Evolutionary conservation across 1,140 invertebrate species (phyloP), one percentile per base, ranked within the genome.

Genomic region (Drosophila murphyi): DNA sequence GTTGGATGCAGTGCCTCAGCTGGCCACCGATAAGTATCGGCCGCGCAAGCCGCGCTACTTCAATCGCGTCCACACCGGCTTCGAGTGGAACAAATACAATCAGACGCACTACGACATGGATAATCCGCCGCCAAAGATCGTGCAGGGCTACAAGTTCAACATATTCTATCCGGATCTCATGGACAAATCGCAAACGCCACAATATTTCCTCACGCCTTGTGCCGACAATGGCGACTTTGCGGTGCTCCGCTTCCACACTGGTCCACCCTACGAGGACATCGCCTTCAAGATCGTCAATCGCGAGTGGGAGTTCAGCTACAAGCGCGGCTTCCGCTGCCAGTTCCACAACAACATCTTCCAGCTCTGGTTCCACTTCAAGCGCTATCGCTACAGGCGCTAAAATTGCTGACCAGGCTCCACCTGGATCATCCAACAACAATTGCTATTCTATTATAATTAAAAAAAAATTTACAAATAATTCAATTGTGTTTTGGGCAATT

Each of bases 21-120:
- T 99, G 4, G 99, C 99, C 98, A 98, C 98, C 0, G 98, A 99
- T 90, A 99, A 99, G 93, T 99, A 99, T 93, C 93, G 98, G 7
- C 99, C 99, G 0, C 93, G 98, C 28, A 99, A 99, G 93, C 99
- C 99, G 2, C 93, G 98, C 59, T 99, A 99, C 93, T 99, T 99
- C 93, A 99, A 99, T 94, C 95, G 98, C 72, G 97, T 98, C 0
- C 97, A 98, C 92, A 97, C 96, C 45, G 98, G 99, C 4, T 99
- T 99, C 93, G 99, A 99, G 92, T 99, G 99, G 99, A 99, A 99
- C 93, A 99, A 99, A 92, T 99, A 99, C 92, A 99, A 99, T 94
- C 99, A 99, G 93, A 99, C 98, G 12, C 99, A 99, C 94, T 99
- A 99, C 93, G 99, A 99, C 92, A 98, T 99, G 96, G 99, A 99